A percentile compares a stretch with the other conserved stretches of the same genome.
phyloP scores from a whole-genome alignment of 2,797 vertebrate species.

The Myotis vivesi region DNA sequence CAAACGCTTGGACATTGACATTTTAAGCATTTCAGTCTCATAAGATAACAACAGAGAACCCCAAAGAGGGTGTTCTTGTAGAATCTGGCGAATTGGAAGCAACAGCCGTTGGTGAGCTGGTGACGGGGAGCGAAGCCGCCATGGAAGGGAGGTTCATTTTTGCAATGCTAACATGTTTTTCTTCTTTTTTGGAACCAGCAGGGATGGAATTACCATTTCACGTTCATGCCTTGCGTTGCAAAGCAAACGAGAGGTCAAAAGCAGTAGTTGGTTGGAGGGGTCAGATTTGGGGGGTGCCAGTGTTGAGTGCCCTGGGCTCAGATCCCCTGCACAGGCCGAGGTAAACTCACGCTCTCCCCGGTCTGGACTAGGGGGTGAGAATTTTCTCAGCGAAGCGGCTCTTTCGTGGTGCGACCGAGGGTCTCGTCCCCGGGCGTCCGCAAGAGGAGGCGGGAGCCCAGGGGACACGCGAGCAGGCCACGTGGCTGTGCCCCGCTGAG shows the following conservation, averaged over 20 bases:
- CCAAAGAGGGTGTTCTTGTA: background rate
- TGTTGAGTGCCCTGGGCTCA: background rate
- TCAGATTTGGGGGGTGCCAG: background rate
- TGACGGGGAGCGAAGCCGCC: background rate
- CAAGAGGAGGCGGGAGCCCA: constrained; percentile 34
- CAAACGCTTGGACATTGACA: background rate
- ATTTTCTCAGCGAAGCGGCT: background rate
- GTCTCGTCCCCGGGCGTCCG: background rate
- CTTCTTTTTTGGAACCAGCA: background rate
- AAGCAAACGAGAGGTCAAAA: constrained; percentile 24
- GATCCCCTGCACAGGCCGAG: background rate
- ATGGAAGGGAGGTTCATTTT: background rate
- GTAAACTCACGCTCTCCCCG: background rate
- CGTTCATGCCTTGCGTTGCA: background rate
- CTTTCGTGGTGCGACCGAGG: background rate
- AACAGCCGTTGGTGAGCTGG: background rate
- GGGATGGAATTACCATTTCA: background rate
- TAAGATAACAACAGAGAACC: background rate
- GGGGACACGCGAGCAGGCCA: constrained; percentile 9
- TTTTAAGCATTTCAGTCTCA: background rate
- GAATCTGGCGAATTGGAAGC: background rate
- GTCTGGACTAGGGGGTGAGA: background rate
- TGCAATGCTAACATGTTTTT: background rate
- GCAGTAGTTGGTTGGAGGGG: background rate
- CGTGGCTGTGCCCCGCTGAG: constrained; percentile 47